Percentiles rank a stretch among this genome's conserved stretches.
Conservation (phyloP, 1,140 invertebrate species). For the Drosophila gunungcola region DNA sequence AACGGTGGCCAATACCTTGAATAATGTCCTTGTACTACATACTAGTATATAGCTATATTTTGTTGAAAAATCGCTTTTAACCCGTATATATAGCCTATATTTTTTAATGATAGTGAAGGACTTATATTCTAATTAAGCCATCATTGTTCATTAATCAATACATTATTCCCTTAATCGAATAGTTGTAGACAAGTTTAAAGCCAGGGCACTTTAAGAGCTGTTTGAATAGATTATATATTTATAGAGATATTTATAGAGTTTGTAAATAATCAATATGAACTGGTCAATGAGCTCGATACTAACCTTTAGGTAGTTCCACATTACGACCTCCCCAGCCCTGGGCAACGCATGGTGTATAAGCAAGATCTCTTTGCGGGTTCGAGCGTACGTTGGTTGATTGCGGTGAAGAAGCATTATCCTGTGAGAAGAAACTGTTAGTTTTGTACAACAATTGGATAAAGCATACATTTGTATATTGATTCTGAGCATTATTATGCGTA, state of each 20-base stretch:
- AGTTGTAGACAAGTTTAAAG: too few relatives aligned
- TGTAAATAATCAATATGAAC: background rate
- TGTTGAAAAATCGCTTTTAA: too few relatives aligned
- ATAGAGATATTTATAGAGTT: too few relatives aligned
- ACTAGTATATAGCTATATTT: too few relatives aligned
- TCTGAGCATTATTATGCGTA: constrained; percentile 1
- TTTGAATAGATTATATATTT: background rate
- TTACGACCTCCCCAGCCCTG: constrained; percentile 86
- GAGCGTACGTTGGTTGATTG: constrained; percentile 12
- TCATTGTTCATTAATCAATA: too few relatives aligned
- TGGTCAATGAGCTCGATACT: background rate
- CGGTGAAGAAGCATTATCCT: background rate
- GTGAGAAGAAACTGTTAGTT: background rate
- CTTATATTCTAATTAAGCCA: too few relatives aligned
- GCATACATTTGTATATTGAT: constrained; percentile 33
- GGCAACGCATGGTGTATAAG: constrained; percentile 86
- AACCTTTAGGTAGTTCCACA: constrained; percentile 77
- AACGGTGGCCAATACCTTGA: too few relatives aligned
- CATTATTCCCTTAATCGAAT: too few relatives aligned
- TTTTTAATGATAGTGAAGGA: too few relatives aligned
- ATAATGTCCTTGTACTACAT: too few relatives aligned
- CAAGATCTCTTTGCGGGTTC: constrained; percentile 73
- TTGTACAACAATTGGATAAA: background rate
- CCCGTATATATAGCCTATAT: too few relatives aligned
- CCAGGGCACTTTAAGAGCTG: too few relatives aligned